These are phyloP conservation scores for Zeus faber DNA, from an alignment of 2,113 vertebrate species.

Conservation along the genomic window DNA sequence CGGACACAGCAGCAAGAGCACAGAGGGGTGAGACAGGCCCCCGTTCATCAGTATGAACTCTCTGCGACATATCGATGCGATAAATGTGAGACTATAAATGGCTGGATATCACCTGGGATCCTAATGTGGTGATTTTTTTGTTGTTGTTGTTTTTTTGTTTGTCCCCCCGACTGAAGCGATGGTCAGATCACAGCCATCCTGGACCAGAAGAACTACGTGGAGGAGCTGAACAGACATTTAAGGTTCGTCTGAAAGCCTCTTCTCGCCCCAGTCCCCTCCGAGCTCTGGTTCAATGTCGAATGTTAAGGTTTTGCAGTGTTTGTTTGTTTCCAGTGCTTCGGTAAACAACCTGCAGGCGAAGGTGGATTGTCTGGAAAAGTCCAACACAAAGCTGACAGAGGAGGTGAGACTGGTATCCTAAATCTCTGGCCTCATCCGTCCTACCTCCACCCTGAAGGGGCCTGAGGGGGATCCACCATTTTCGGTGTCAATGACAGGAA, in stretches of 20 bases:
- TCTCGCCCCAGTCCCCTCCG: not conserved
- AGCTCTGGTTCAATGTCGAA: not conserved
- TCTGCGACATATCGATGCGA: not conserved
- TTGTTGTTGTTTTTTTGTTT: not conserved
- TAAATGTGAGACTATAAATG: not conserved
- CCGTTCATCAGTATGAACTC: not conserved
- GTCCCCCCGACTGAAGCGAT: slow-evolving; percentile 68
- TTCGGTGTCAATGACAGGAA: accelerated
- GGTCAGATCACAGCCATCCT: slow-evolving; percentile 98
- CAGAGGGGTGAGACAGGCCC: slow-evolving; percentile 84
- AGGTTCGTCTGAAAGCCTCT: slow-evolving; percentile 71
- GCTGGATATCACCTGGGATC: too few relatives aligned
- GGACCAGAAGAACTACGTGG: slow-evolving; percentile 99
- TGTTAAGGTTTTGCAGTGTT: slow-evolving; percentile 4
- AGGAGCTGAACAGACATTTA: slow-evolving; percentile 97
- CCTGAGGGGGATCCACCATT: too few relatives aligned
- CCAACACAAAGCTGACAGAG: slow-evolving; percentile 96
- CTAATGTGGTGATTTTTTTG: not conserved
- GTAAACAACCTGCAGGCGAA: slow-evolving; percentile 98
- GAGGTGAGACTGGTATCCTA: slow-evolving; percentile 76
- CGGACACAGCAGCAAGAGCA: slow-evolving; percentile 89
- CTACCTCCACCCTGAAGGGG: too few relatives aligned
- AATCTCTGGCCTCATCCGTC: not conserved
- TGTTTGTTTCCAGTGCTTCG: slow-evolving; percentile 80
- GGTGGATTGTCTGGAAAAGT: slow-evolving; percentile 95